phyloP scores from a whole-genome alignment of 2,113 vertebrate species.

The Nestor notabilis region DNA sequence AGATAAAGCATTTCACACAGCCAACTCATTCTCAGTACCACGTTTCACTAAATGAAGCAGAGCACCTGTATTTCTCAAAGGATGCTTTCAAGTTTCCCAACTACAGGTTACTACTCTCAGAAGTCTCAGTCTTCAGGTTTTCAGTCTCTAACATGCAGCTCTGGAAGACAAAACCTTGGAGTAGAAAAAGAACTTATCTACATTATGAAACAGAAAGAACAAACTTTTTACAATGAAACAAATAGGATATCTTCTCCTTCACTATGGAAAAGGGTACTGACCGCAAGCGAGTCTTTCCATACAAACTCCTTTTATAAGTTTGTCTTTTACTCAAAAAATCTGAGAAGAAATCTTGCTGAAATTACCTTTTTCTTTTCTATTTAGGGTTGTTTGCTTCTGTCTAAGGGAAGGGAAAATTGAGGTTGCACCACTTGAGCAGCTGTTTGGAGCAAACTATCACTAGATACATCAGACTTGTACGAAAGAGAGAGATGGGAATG shows the following conservation, averaged over 20 bases:
- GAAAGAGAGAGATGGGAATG: neutral
- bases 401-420: neutral
- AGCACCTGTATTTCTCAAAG: slow-evolving; percentile 48
- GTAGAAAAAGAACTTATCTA: neutral
- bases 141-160: neutral
- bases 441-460: neutral
- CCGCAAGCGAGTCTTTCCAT: neutral
- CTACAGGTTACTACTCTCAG: slow-evolving; percentile 3
- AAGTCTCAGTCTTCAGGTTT: slow-evolving; percentile 15
- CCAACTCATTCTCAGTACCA: neutral
- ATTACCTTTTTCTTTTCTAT: neutral
- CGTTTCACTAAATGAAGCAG: slow-evolving; percentile 67
- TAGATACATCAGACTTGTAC: neutral
- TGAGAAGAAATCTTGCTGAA: neutral
- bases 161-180: neutral
- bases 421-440: neutral
- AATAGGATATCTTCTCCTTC: neutral
- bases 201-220: neutral
- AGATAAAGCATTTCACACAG: slow-evolving; percentile 55
- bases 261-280: neutral
- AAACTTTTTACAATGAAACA: neutral
- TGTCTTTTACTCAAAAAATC: neutral
- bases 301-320: neutral
- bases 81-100: slow-evolving; percentile 32
- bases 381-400: neutral